phyloP scores from a whole-genome alignment of 2,797 vertebrate species.

The Danio kyathit region DNA sequence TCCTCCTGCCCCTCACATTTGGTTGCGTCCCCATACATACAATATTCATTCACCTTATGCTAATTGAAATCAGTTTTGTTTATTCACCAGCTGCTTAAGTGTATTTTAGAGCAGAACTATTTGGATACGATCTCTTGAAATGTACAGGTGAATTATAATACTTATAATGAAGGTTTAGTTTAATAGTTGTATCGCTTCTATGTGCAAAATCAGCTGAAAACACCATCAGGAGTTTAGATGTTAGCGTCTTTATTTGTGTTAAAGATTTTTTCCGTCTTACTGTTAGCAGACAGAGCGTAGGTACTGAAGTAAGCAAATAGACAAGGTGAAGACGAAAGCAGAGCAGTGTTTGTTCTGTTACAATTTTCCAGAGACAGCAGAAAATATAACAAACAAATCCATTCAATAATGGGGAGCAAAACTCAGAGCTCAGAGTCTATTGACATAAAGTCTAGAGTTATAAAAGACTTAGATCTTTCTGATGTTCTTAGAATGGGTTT shows the following conservation, averaged over 20 bases:
- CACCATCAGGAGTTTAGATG: constrained; percentile 2
- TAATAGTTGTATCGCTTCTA: not conserved
- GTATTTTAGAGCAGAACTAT: constrained; percentile 72
- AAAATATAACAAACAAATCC: constrained; percentile 39
- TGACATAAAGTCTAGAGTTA: constrained; percentile 4
- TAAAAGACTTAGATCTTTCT: not conserved
- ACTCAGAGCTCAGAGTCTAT: constrained; percentile 4
- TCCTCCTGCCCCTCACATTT: constrained; percentile 79
- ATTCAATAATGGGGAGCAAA: constrained; percentile 37
- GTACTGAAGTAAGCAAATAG: constrained; percentile 15
- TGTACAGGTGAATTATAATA: too few relatives aligned
- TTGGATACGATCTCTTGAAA: constrained; percentile 68
- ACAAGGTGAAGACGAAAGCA: constrained; percentile 21
- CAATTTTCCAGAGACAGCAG: not conserved
- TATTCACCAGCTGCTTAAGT: constrained; percentile 76
- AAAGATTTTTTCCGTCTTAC: not conserved
- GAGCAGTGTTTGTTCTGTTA: constrained; percentile 33
- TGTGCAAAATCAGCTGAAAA: not conserved
- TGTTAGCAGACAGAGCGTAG: not conserved
- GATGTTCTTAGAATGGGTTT: not conserved
- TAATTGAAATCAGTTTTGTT: constrained; percentile 88
- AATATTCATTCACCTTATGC: constrained; percentile 63
- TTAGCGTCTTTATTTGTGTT: constrained; percentile 27
- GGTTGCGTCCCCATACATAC: constrained; percentile 82
- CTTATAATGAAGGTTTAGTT: not conserved